Percentiles rank a stretch among this genome's conserved stretches.
phyloP scores from a whole-genome alignment of 2,888 invertebrate genomes.

The Hermaeophaga mercurialis region DNA sequence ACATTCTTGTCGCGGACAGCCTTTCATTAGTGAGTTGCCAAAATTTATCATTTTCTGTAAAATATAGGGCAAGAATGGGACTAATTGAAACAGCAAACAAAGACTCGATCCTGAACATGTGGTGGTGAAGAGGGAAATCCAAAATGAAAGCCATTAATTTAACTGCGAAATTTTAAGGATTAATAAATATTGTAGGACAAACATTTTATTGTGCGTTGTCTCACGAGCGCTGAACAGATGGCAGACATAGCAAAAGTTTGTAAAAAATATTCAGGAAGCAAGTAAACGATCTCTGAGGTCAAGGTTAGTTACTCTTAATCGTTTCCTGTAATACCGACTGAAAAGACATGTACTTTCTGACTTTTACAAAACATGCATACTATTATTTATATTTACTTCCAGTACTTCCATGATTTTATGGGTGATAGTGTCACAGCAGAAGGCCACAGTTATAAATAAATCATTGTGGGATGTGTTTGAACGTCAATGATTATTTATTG shows the following conservation, averaged over 20 bases:
- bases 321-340: slow-evolving; percentile 17
- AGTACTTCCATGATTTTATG: slow-evolving; percentile 5
- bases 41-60: too few relatives aligned
- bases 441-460: slow-evolving; percentile 1
- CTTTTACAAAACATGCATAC: slow-evolving; percentile 1
- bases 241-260: background rate
- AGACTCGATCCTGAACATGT: too few relatives aligned
- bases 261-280: background rate
- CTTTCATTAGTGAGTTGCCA: too few relatives aligned
- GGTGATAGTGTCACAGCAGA: background rate
- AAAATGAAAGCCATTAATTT: too few relatives aligned
- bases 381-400: slow-evolving; percentile 6
- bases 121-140: too few relatives aligned
- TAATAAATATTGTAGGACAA: too few relatives aligned
- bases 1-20: too few relatives aligned
- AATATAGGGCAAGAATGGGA: too few relatives aligned
- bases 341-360: slow-evolving; percentile 1
- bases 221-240: background rate
- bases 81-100: too few relatives aligned
- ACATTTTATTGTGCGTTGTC: too few relatives aligned
- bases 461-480: slow-evolving; percentile 4
- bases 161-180: too few relatives aligned
- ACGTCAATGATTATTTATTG: background rate
- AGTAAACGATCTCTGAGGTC: slow-evolving; percentile 1
- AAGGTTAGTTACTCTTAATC: slow-evolving; percentile 16